Evolutionary conservation across 2,797 vertebrate genomes (phyloP), one percentile per base, ranked within the genome.

Genomic region (Muraenolepis orangiensis): DNA sequence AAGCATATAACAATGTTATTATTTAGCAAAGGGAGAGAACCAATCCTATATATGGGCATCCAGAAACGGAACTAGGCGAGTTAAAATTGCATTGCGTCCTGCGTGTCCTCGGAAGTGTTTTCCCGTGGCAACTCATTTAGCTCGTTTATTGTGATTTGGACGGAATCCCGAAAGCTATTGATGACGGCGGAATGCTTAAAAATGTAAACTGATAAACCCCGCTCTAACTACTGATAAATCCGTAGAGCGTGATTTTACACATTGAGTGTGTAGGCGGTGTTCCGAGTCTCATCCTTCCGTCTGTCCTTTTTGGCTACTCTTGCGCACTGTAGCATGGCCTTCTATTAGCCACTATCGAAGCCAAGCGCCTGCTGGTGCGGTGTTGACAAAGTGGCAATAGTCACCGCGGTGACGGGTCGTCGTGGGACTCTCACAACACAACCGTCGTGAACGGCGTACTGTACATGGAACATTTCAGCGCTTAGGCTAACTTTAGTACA

Each of bases 41-140:
- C 57, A 13, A 26, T 26, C 57, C 3, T 34, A 34, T 34, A 26
- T 64, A 64, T 13, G 57, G n/a, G n/a, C 36, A 30, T 4, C 74
- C 46, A 46, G 67, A 42, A 83, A 57, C 23, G 26, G n/a, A 1
- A 26, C 68, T 75, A 7, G 67, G n/a, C n/a, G n/a, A n/a, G n/a
- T n/a, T 13, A 26, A 20, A 32, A 51, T 61, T 57, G 26, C 31
- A 71, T 28, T 72, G 64, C 61, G 3, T 69, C 32, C 38, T 72
- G n/a, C 42, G 69, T 26, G 2, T 18, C 38, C 5, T 11, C 23
- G n/a, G 1, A 36, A 71, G n/a, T 64, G 26, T 64, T 64, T 64
- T 4, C n/a, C 78, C 31, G 57, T 31, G 34, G n/a, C n/a, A 72
- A 75, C 80, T 31, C 74, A 61, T 76, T 78, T 66, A 42, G 74